A percentile compares a stretch with the other conserved stretches of the same genome.
These are phyloP conservation scores for Himalopsyche japonica DNA, from an alignment of 2,888 invertebrate genomes.

Conservation along the genomic window DNA sequence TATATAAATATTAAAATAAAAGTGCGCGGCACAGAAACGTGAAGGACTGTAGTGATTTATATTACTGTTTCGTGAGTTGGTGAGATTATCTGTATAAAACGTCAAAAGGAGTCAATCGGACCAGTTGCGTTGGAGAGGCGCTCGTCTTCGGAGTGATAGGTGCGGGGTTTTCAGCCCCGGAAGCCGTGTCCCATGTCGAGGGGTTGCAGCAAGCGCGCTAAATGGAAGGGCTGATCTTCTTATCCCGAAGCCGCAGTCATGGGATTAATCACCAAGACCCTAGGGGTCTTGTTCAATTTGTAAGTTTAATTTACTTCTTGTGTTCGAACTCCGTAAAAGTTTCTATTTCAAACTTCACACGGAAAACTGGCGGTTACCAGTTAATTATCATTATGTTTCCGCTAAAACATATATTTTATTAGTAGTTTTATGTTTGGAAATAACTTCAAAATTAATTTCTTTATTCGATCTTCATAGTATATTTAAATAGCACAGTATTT, in stretches of 20 bases:
- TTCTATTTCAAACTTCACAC: too few relatives aligned
- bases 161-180: background rate
- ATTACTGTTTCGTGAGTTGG: too few relatives aligned
- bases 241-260: slow-evolving; percentile 50
- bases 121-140: background rate
- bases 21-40: background rate
- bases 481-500: too few relatives aligned
- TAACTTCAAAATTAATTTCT: too few relatives aligned
- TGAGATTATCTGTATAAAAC: too few relatives aligned
- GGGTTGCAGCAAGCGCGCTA: slow-evolving; percentile 27
- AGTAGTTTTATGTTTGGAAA: too few relatives aligned
- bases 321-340: background rate
- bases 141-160: background rate
- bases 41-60: background rate
- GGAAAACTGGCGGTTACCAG: too few relatives aligned
- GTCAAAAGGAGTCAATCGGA: too few relatives aligned
- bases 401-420: too few relatives aligned
- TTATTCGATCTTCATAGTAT: too few relatives aligned
- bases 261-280: slow-evolving; percentile 78
- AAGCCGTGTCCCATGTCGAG: slow-evolving; percentile 13
- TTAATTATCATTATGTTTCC: too few relatives aligned
- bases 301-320: slow-evolving; percentile 56
- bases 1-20: background rate
- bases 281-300: slow-evolving; percentile 81
- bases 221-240: slow-evolving; percentile 36